Percentiles rank a stretch among this genome's conserved stretches.
Conservation (phyloP, 2,888 invertebrate species). For the Drosophila pseudotalamancana region DNA sequence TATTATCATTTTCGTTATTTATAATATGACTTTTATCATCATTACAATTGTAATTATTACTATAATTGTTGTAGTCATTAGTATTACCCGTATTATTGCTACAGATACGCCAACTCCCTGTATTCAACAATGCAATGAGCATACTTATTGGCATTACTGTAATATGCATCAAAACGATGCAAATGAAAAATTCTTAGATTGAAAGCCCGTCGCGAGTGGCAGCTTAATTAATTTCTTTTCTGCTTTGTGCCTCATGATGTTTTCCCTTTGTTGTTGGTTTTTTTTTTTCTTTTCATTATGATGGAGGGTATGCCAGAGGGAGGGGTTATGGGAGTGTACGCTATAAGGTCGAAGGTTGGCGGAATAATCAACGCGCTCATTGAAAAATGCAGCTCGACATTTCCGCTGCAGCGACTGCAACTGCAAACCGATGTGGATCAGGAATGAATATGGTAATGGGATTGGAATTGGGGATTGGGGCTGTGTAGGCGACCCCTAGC, state of each 20-base stretch:
- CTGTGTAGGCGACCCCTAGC: constrained; percentile 36
- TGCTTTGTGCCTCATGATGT: constrained; percentile 30
- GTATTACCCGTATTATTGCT: no score
- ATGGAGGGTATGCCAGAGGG: no score
- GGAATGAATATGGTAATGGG: constrained; percentile 6
- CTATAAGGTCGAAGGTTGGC: constrained; percentile 28
- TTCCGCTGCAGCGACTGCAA: constrained; percentile 47
- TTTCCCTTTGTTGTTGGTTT: constrained; percentile 2
- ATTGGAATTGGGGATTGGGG: constrained; percentile 8
- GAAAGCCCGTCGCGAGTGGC: constrained; percentile 17
- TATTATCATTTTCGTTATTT: no score
- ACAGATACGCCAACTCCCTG: no score
- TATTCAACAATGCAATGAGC: background rate
- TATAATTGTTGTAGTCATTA: no score
- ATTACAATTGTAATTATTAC: no score
- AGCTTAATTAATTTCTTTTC: constrained; percentile 61
- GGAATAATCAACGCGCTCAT: constrained; percentile 70
- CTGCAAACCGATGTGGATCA: background rate
- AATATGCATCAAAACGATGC: background rate
- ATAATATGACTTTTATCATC: no score
- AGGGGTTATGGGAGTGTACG: no score
- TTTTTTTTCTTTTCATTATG: constrained; percentile 11
- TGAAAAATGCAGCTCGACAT: constrained; percentile 74
- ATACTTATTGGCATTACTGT: background rate
- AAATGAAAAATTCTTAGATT: constrained; percentile 20